Base-by-base conservation (phyloP, 2,113 vertebrate genomes). In the Microtus pennsylvanicus region DNA sequence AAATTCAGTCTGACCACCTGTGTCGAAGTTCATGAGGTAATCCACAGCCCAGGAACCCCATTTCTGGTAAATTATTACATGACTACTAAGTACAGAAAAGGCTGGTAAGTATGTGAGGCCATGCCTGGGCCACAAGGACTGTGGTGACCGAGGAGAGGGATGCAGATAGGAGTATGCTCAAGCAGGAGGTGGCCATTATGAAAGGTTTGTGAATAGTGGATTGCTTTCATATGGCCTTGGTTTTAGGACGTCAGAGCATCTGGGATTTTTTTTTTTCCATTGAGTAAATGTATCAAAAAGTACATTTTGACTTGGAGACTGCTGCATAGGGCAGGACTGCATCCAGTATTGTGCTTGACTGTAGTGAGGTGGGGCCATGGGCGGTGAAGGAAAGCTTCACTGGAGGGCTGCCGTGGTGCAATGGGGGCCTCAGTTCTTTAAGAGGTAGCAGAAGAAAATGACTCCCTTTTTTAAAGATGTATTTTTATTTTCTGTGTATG, bases 101-200 rank as follows among this genome's bases (percentile, higher is more conserved):
- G 11, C 8, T n/a, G n/a, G n/a, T n/a, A n/a, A n/a, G 2, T 10
- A 17, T 38, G 3, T 30, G 24, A 69, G 80, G 30, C 77, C 7
- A 2, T 22, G 55, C 26, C 2, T 74, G 12, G 1, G 24, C 1
- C 2, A 3, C 0, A 5, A 14, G 58, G n/a, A 16, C 3, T 1
- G 26, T 19, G 21, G 8, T 3, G 0, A 7, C 45, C 0, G 12
- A 3, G 1, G 0, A 14, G 7, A 55, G 61, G 65, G 22, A 30
- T 16, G 42, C 42, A 28, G 75, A 42, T 8, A 82, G 11, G 21
- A 30, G 24, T 70, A 0, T 35, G 14, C 24, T 42, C 6, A 35
- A 12, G 38, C 61, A 58, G 78, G 24, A 26, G 55, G 22, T 6
- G 35, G 47, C n/a, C 21, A 17, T 1, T 4, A 0, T 16, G 33